These are phyloP conservation scores for Pseudorectes ferrugineus DNA, from an alignment of 2,113 vertebrate species.

Conservation along the genomic window DNA sequence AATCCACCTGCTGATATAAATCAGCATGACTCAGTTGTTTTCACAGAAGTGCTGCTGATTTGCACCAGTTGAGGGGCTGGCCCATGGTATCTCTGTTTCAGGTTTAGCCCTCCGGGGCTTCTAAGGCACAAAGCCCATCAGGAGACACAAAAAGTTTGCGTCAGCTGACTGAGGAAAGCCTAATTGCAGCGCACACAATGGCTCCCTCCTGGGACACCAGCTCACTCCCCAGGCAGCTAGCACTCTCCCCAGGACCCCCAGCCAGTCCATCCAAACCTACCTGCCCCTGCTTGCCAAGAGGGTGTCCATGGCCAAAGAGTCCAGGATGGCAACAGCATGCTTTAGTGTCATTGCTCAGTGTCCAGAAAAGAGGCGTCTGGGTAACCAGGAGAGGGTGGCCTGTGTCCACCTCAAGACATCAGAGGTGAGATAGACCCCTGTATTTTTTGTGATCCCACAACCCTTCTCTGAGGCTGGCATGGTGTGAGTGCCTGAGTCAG, in stretches of 20 bases:
- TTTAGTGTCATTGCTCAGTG: neutral
- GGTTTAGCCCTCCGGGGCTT: neutral
- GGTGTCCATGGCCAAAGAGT: neutral
- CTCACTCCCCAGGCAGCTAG: neutral
- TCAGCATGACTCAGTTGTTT: neutral
- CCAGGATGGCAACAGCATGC: neutral
- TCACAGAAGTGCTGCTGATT: neutral
- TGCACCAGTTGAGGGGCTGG: neutral
- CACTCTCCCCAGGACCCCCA: neutral
- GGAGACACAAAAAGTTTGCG: neutral
- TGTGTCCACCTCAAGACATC: neutral
- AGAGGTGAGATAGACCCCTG: neutral
- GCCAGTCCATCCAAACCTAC: neutral
- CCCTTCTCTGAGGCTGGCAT: neutral
- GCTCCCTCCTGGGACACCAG: neutral
- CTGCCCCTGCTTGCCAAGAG: neutral
- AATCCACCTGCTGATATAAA: neutral
- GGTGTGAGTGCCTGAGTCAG: rapidly evolving
- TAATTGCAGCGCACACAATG: rapidly evolving
- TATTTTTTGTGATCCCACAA: neutral
- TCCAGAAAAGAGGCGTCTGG: rapidly evolving
- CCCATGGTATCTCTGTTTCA: neutral
- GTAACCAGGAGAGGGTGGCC: neutral
- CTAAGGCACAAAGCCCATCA: neutral
- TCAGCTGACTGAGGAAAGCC: neutral